Evolutionary conservation across 2,797 vertebrate genomes (phyloP), one percentile per base, ranked within the genome.

Genomic region (Sparus aurata): DNA sequence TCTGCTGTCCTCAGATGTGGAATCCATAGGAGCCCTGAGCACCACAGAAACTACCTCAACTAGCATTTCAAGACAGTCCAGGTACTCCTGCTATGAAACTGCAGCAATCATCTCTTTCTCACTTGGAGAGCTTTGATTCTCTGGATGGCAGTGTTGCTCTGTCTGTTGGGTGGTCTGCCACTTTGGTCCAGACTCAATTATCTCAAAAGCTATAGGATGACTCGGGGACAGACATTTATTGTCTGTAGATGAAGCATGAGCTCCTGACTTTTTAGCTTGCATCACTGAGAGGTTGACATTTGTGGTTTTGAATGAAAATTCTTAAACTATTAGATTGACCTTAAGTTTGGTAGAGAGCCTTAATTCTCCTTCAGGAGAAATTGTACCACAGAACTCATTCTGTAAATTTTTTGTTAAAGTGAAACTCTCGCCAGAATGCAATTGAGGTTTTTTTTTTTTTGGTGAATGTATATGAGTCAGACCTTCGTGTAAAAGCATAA

Each of bases 31-130:
- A 93, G 95, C 97, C 91, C 94, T 96, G 92, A 97, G 97, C 96
- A 96, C 95, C 93, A 97, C 97, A 95, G 97, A 99, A 98, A 97
- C 98, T 99, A 99, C 98, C 98, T 99, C 98, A 97, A 96, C 97
- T 91, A 97, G 93, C 91, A 94, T 98, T 95, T 97, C 97, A 88
- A 97, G 97, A 94, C 97, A 97, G 96, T 97, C 96, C 90, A 97
- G 97, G 97, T 98, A 79, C 20, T 55, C 1, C 22, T 75, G 17
- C 23, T 53, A 5, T 76, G 12, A 38, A 64, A n/a, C 7, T n/a
- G 15, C 22, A 38, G 17, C 7, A 63, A 67, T 64, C 34, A 50
- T 18, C 18, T 4, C 2, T 55, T 41, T 23, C 22, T 55, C 25
- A 59, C 20, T 38, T 18, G 72, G 25, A 52, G 61, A 71, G 10